Conservation (phyloP, 2,113 vertebrate species). For the Eulemur macaco region DNA sequence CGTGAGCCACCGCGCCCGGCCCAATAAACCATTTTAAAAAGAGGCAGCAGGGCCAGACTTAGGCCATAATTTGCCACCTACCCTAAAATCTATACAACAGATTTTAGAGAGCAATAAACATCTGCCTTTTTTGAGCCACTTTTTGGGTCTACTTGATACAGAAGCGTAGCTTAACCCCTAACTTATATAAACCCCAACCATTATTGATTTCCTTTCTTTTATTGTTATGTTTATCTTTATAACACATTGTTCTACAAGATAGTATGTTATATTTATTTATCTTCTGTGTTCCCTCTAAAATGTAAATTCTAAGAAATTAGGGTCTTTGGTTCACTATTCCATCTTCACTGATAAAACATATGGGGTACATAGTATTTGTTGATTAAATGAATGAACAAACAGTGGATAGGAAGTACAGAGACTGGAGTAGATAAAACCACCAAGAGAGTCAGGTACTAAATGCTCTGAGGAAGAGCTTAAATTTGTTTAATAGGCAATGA, state of each 20-base stretch:
- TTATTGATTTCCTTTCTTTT: neutral
- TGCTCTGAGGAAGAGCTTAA: neutral
- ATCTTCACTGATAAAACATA: conserved; percentile 15
- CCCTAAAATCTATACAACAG: neutral
- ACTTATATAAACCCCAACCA: neutral
- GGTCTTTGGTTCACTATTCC: neutral
- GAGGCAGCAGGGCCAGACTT: neutral
- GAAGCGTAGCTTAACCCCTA: neutral
- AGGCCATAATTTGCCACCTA: neutral
- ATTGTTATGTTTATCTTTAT: neutral
- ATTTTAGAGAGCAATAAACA: neutral
- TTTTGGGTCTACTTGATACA: neutral
- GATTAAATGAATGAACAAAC: neutral
- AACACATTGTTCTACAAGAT: neutral
- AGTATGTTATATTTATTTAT: neutral
- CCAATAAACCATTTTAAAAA: neutral
- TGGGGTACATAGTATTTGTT: neutral
- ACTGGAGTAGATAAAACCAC: neutral
- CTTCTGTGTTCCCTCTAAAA: neutral
- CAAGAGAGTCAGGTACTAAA: neutral
- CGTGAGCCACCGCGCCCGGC: no score
- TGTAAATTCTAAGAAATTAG: neutral
- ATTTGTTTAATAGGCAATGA: neutral
- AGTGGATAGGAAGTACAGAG: neutral
- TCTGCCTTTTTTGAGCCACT: neutral